These are phyloP conservation scores for Caenorhabditis sinica DNA, from an alignment of 2,888 invertebrate genomes.

Conservation along the genomic window DNA sequence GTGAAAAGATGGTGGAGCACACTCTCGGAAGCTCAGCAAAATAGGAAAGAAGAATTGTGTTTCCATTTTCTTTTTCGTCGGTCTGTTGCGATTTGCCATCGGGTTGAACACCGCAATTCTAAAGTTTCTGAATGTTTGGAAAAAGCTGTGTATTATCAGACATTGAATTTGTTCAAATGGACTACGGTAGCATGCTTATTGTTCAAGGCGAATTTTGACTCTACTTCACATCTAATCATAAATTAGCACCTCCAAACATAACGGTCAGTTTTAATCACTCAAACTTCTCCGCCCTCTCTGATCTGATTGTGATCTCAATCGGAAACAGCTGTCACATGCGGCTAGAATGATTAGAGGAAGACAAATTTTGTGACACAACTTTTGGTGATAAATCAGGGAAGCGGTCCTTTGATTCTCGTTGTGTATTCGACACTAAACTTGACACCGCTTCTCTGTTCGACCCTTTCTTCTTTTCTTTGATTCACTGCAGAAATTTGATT, in stretches of 20 bases:
- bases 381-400: constrained; percentile 49
- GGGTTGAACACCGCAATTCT: too few species aligned
- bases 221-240: background rate
- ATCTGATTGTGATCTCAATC: constrained; percentile 6
- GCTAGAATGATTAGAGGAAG: constrained; percentile 47
- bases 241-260: background rate
- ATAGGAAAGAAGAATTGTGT: constrained; percentile 14
- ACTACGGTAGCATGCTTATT: too few species aligned
- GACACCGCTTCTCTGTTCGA: constrained; percentile 27
- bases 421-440: constrained; percentile 18
- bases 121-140: background rate
- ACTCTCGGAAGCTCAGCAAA: constrained; percentile 27
- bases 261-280: too few species aligned
- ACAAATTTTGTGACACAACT: constrained; percentile 49
- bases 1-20: constrained; percentile 40
- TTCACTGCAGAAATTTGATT: constrained; percentile 19
- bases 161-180: too few species aligned
- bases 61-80: constrained; percentile 16
- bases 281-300: constrained; percentile 11
- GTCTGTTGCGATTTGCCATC: constrained; percentile 24
- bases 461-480: constrained; percentile 12
- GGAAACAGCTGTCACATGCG: constrained; percentile 49
- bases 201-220: background rate
- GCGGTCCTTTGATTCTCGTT: constrained; percentile 37
- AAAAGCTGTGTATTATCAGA: too few species aligned